Base-by-base conservation (phyloP, 2,888 invertebrate genomes). In the Neocrepidodera transversa region DNA sequence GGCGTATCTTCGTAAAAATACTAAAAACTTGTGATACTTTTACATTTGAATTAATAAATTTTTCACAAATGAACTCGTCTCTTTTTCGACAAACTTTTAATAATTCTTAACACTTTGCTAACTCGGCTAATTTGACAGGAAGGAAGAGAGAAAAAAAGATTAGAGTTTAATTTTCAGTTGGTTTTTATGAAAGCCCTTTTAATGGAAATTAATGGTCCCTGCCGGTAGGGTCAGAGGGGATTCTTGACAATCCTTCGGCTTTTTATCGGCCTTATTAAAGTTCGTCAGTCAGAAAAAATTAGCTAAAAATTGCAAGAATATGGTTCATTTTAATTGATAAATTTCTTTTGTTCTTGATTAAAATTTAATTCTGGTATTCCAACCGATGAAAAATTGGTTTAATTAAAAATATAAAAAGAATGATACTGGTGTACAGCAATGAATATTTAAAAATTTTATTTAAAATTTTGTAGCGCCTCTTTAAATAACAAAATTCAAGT, bases 231-330 rank as follows among this genome's bases (percentile, higher is more conserved):
- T 42, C 42, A 26, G 18, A 30, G 26, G 42, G 30, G 11, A 52
- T 52, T 28, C 18, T 52, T 40, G 42, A 52, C 52, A 52, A 52
- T 42, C 18, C 26, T 51, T 18, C 40, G 28, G 51, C 10, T 40
- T 51, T 51, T 30, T 45, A 45, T 45, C 45, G 28, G 13, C 14
- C 14, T 45, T 45, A 45, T 45, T 45, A 45, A 45, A 28, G 26
- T 11, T 7, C 28, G 14, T 10, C 45, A 40, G 40, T 30, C n/a
- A 7, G 17, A n/a, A 38, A 16, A 38, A 38, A 38, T 38, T 38
- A 8, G 16, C 8, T 38, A 38, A 16, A 38, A 38, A 38, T 38
- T 38, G 38, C 16, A 1, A 16, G 38, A 5, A 6, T 16, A 38
- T 7, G 17, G 38, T 38, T 38, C 11, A 38, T 38, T 38, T 38